Evolutionary conservation across 2,888 invertebrate genomes (phyloP).

Genomic region (Dusona sp.): DNA sequence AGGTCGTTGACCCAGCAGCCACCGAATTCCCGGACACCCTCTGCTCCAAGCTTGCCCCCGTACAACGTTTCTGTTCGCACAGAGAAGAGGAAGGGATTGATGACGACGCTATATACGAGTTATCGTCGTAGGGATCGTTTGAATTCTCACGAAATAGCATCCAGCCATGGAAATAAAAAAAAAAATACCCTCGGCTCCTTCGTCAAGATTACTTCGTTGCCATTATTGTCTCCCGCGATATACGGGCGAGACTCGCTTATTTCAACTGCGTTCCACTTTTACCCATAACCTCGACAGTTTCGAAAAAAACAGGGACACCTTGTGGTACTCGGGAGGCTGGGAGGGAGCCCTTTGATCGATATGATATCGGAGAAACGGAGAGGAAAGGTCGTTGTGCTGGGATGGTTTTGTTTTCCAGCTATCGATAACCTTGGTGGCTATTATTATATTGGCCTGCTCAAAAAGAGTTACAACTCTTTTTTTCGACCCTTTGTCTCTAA

Average conservation of each 20-base stretch:
- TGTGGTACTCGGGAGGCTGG: background rate
- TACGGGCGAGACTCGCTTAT: constrained; percentile 15
- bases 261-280: constrained; percentile 32
- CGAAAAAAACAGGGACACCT: constrained; percentile 28
- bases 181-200: background rate
- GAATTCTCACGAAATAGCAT: constrained; percentile 72
- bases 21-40: constrained; percentile 66
- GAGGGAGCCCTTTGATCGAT: constrained; percentile 54
- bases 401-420: constrained; percentile 14
- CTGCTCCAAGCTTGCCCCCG: constrained; percentile 48
- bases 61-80: constrained; percentile 8
- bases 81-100: constrained; percentile 1
- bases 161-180: constrained; percentile 27
- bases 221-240: constrained; percentile 8
- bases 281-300: constrained; percentile 37
- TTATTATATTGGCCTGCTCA: constrained; percentile 29
- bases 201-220: constrained; percentile 11
- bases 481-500: background rate
- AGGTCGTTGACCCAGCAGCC: constrained; percentile 81
- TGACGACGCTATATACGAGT: constrained; percentile 26
- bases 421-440: constrained; percentile 24
- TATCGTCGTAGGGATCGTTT: constrained; percentile 66
- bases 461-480: constrained; percentile 17
- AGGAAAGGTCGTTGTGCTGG: background rate
- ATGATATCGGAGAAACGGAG: constrained; percentile 33